Evolutionary conservation across 2,797 vertebrate species (phyloP).

Genomic region (Neostethus bicornis): DNA sequence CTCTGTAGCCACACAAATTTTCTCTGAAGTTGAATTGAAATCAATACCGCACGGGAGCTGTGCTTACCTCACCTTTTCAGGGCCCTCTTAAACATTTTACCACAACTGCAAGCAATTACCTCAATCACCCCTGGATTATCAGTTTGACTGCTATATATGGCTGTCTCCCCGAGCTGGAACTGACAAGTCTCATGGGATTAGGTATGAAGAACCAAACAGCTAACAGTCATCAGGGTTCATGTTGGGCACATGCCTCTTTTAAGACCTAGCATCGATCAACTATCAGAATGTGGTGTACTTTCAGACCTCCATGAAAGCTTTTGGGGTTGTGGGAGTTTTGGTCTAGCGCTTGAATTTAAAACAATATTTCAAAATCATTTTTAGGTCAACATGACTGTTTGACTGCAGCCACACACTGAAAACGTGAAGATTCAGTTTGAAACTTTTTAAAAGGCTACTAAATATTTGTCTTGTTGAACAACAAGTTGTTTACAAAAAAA

Average conservation of each 20-base stretch:
- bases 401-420: conserved; percentile 3
- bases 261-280: conserved; percentile 38
- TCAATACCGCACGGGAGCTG: conserved; percentile 62
- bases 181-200: conserved; percentile 54
- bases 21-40: conserved; percentile 50
- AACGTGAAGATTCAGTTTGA: not conserved
- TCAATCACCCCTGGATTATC: conserved; percentile 67
- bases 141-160: conserved; percentile 51
- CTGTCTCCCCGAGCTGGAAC: conserved; percentile 47
- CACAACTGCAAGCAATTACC: conserved; percentile 80
- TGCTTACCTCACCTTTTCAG: conserved; percentile 63
- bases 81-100: conserved; percentile 40
- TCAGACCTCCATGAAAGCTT: conserved; percentile 29
- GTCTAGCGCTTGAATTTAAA: conserved; percentile 16
- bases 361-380: conserved; percentile 10
- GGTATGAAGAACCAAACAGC: conserved; percentile 34
- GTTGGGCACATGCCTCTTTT: conserved; percentile 24
- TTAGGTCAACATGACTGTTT: not conserved
- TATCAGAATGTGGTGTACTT: conserved; percentile 33
- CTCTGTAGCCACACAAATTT: conserved; percentile 26
- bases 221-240: conserved; percentile 33
- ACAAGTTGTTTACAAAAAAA: not conserved
- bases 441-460: not conserved
- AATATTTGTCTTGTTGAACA: not conserved
- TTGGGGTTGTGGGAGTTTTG: conserved; percentile 8